Base-by-base conservation (phyloP, 2,888 invertebrate genomes). In the Ypsolopha scabrella region DNA sequence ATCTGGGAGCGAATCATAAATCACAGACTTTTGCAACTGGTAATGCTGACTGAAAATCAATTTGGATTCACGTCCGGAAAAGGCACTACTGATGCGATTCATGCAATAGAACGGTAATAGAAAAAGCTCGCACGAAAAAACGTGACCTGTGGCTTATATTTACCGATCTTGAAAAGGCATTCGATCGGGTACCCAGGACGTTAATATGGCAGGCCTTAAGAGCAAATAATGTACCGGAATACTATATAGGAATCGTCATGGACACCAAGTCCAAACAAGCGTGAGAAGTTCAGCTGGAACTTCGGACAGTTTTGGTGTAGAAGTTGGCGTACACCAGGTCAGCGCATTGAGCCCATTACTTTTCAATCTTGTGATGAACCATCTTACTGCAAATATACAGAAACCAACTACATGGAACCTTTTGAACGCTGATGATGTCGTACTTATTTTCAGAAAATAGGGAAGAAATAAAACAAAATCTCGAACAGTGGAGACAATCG, bases 81-180 rank as follows among this genome's bases (percentile, higher is more conserved):
- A 9, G 37, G 37, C 1, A 50, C 52, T 10, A 39, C 50, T 7
- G 52, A 49, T 38, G 52, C 52, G 4, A 52, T 52, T 1, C 46
- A 50, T 9, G 41, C 52, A 33, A 8, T 49, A 10, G 52, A 49
- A 11, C 49, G 1, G 24, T 52, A 1, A 41, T 52, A 37, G 52
- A 49, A 46, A 52, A 52, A 34, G 33, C 13, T 34, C 14, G 45
- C 6, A 7, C 10, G 1, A 45, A 45, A 3, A 7, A 44, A 7
- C n/a, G 24, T 6, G 24, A 45, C 38, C 14, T 51, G 7, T 11
- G 38, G 6, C 6, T 51, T 4, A 10, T 45, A 1, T 52, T 52
- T 35, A 45, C 46, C 8, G 52, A 52, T 41, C 49, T 52, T 2
- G 52, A 52, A 11, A 52, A 52, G 11, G 49, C 52, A 7, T 44